Percentiles rank a stretch among this genome's conserved stretches.
These are phyloP conservation scores for Operophtera brumata DNA, from an alignment of 2,888 invertebrate genomes.

Conservation along the genomic window DNA sequence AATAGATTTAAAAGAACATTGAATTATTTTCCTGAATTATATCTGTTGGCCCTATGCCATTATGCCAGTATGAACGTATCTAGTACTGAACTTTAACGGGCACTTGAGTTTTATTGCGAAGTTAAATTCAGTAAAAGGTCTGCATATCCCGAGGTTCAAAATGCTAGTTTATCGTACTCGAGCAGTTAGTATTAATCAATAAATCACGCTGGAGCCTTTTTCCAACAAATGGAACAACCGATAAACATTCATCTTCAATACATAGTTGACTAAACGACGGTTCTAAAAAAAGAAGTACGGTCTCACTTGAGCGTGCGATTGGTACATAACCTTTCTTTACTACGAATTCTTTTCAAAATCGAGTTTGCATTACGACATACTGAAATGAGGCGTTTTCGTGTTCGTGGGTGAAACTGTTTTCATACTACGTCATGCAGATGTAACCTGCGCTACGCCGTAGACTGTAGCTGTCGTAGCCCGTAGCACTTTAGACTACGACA, in stretches of 20 bases:
- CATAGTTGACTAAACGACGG: constrained; percentile 63
- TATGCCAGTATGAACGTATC: constrained; percentile 24
- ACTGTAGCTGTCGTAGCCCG: background rate
- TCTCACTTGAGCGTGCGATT: constrained; percentile 56
- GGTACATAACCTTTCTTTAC: constrained; percentile 38
- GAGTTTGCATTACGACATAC: constrained; percentile 1
- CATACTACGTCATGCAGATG: background rate
- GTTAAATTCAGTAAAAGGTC: constrained; percentile 29
- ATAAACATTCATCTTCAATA: constrained; percentile 66
- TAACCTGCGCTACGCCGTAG: constrained; percentile 7
- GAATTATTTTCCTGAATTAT: constrained; percentile 27
- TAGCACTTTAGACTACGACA: constrained; percentile 7
- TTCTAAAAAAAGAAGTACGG: constrained; percentile 57
- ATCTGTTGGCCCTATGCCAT: constrained; percentile 34
- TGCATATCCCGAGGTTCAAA: constrained; percentile 25
- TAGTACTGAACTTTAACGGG: constrained; percentile 27
- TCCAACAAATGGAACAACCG: constrained; percentile 53
- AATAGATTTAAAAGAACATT: constrained; percentile 29
- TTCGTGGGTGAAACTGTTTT: background rate
- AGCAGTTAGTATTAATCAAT: constrained; percentile 41
- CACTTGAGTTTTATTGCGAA: constrained; percentile 35
- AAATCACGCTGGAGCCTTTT: constrained; percentile 50
- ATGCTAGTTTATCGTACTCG: constrained; percentile 21
- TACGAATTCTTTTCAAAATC: constrained; percentile 18
- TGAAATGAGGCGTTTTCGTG: background rate